Evolutionary conservation across 2,113 vertebrate species (phyloP).

Genomic region (Sinocyclocheilus anophthalmus): DNA sequence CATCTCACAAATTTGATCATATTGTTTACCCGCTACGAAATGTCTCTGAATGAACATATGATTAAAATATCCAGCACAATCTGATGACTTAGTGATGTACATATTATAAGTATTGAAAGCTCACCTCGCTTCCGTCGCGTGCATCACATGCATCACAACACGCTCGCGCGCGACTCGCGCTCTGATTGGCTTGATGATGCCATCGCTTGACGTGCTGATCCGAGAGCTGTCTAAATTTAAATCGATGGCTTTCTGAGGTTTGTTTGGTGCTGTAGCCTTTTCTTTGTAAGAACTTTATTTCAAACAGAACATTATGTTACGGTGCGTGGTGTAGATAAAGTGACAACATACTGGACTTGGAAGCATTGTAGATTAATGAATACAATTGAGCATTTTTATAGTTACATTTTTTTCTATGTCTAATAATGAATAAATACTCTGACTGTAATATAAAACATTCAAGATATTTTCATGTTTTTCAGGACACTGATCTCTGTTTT

Average conservation of each 20-base stretch:
- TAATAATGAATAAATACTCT: background rate
- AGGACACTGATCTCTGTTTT: background rate
- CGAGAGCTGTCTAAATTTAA: background rate
- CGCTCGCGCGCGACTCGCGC: background rate
- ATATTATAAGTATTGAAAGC: background rate
- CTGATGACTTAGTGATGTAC: background rate
- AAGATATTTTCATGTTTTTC: background rate
- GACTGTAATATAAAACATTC: background rate
- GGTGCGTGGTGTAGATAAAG: background rate
- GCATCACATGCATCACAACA: background rate
- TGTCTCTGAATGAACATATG: background rate
- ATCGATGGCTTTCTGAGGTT: background rate
- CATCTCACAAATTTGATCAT: background rate
- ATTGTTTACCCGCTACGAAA: background rate
- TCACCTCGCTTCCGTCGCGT: background rate
- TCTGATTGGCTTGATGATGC: background rate
- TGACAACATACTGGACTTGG: background rate
- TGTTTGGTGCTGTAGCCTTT: background rate
- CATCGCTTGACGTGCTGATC: background rate
- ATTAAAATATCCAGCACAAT: background rate
- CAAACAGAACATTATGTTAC: background rate
- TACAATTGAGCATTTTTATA: background rate
- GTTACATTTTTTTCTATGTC: background rate
- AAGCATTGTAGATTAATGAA: background rate
- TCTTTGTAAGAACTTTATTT: background rate